phyloP scores from a whole-genome alignment of 2,797 vertebrate species.

The Parauchenoglanis ngamensis region DNA sequence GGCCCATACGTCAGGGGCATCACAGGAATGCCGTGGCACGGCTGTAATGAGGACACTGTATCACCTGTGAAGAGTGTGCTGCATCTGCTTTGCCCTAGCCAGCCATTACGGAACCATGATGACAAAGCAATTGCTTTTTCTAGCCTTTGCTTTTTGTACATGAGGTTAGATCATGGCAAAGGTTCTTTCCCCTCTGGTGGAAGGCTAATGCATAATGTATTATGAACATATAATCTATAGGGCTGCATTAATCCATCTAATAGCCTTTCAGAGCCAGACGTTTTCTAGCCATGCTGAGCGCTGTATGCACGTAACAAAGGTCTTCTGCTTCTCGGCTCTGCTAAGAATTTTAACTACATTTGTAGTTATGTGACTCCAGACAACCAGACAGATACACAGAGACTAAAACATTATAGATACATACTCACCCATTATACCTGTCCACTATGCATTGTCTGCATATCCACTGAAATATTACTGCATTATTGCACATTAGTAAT shows the following conservation, averaged over 20 bases:
- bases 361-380: conserved; percentile 14
- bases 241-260: conserved; percentile 64
- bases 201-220: conserved; percentile 48
- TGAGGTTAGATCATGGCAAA: conserved; percentile 50
- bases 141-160: conserved; percentile 45
- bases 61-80: conserved; percentile 52
- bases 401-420: conserved; percentile 10
- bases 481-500: conserved; percentile 37
- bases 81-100: conserved; percentile 54
- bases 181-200: conserved; percentile 42
- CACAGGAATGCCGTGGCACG: conserved; percentile 31
- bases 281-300: conserved; percentile 18
- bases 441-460: background rate
- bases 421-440: background rate
- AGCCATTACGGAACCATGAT: conserved; percentile 53
- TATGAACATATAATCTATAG: conserved; percentile 35
- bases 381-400: background rate
- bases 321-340: conserved; percentile 21
- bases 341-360: background rate
- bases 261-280: conserved; percentile 77
- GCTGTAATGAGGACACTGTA: conserved; percentile 58
- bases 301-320: background rate
- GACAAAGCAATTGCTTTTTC: conserved; percentile 57
- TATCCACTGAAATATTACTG: conserved; percentile 7
- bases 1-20: conserved; percentile 44